Conservation (phyloP, 1,140 invertebrate species). For the Aphaenogaster floridana region DNA sequence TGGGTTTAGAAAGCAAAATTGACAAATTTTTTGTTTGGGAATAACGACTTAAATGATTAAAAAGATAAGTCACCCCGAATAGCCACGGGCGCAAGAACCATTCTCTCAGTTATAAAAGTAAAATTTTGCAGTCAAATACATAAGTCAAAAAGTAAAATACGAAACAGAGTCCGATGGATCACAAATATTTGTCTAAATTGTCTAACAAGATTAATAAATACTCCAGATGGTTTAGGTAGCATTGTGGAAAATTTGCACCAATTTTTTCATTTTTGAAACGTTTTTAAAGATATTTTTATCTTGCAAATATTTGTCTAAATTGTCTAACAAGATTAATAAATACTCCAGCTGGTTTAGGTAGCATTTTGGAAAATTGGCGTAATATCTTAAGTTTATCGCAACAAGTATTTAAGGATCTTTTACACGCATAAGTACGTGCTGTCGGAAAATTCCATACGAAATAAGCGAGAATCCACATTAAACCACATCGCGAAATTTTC, state of each 20-base stretch:
- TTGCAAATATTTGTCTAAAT: not conserved
- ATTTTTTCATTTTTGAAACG: not conserved
- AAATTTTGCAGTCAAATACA: no score
- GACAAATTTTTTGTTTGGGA: no score
- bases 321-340: not conserved
- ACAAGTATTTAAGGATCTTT: not conserved
- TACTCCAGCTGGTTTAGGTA: not conserved
- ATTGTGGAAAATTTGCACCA: not conserved
- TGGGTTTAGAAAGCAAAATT: no score
- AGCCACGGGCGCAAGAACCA: no score
- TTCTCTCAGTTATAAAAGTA: no score
- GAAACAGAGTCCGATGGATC: no score
- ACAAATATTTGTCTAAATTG: no score
- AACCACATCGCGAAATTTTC: constrained; percentile 27
- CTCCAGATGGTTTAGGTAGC: no score
- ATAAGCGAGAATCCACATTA: constrained; percentile 1
- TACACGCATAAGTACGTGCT: not conserved
- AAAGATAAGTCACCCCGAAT: no score
- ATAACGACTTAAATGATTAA: no score
- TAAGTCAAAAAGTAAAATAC: no score
- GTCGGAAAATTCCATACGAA: not conserved
- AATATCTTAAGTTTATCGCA: not conserved
- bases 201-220: no score
- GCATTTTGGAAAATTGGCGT: not conserved
- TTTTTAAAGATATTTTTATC: not conserved